Conservation (phyloP, 2,888 invertebrate species). For the Sphaeridia pumilis region DNA sequence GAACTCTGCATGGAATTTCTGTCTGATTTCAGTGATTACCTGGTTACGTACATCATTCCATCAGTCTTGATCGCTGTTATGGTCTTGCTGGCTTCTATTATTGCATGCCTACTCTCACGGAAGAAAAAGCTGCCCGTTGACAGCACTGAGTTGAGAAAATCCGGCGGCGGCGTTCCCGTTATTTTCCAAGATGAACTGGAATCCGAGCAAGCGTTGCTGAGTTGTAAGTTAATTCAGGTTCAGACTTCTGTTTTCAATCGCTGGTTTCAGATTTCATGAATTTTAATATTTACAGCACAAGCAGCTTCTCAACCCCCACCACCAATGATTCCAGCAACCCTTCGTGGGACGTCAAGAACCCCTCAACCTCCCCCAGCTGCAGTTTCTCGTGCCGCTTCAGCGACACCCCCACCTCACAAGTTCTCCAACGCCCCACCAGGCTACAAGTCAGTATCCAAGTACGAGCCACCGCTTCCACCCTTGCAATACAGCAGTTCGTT, state of each 20-base stretch:
- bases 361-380: conserved; percentile 16
- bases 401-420: conserved; percentile 34
- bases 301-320: conserved; percentile 3
- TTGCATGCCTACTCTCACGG: conserved; percentile 78
- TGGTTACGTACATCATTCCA: conserved; percentile 72
- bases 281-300: conserved; percentile 9
- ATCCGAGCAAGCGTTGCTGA: conserved; percentile 54
- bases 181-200: conserved; percentile 95
- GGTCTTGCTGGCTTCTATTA: conserved; percentile 70
- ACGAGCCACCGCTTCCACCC: conserved; percentile 82
- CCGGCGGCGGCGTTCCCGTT: conserved; percentile 60
- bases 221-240: conserved; percentile 48
- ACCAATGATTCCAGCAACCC: conserved; percentile 11
- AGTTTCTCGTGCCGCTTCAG: conserved; percentile 16
- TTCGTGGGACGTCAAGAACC: conserved; percentile 11
- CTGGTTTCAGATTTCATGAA: conserved; percentile 78
- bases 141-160: conserved; percentile 13
- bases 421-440: conserved; percentile 4
- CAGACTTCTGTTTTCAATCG: not conserved
- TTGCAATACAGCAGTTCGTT: conserved; percentile 40
- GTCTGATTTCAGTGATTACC: conserved; percentile 43
- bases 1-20: too few species aligned
- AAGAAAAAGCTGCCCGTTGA: conserved; percentile 43
- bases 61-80: conserved; percentile 77
- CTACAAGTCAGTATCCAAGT: conserved; percentile 53